These are phyloP conservation scores for Stenichneumon culpator DNA, from an alignment of 2,888 invertebrate species.

Conservation along the genomic window DNA sequence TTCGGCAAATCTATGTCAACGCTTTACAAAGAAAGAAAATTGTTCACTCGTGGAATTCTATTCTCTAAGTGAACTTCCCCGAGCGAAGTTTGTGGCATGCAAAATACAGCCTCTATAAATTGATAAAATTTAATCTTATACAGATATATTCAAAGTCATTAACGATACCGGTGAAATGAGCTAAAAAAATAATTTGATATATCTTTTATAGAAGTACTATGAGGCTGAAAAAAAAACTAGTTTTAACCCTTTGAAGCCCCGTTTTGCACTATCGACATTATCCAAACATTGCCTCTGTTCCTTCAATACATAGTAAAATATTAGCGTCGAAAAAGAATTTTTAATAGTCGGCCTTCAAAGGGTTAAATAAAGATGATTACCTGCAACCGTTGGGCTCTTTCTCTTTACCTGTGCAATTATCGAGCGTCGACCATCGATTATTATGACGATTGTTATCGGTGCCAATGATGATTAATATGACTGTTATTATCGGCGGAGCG, in stretches of 20 bases:
- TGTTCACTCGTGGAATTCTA: too few species aligned
- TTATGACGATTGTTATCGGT: background rate
- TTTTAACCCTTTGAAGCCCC: slow-evolving; percentile 34
- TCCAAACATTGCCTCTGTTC: slow-evolving; percentile 16
- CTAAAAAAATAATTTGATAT: background rate
- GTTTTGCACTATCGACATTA: slow-evolving; percentile 15
- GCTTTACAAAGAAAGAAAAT: too few species aligned
- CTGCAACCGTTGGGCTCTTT: background rate
- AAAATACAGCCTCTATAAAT: too few species aligned
- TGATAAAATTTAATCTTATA: too few species aligned
- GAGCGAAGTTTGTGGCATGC: too few species aligned
- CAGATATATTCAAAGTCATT: too few species aligned
- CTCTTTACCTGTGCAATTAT: slow-evolving; percentile 5
- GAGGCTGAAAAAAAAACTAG: slow-evolving; percentile 14
- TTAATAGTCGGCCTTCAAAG: slow-evolving; percentile 8
- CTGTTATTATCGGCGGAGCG: background rate
- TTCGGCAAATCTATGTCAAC: too few species aligned
- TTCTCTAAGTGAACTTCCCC: too few species aligned
- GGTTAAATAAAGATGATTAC: slow-evolving; percentile 11
- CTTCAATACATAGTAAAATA: background rate
- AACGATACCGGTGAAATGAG: slow-evolving; percentile 5
- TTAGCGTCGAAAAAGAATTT: background rate
- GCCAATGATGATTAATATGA: too few species aligned
- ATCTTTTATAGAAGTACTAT: background rate
- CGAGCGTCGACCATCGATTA: slow-evolving; percentile 23